Percentiles rank a stretch among this genome's conserved stretches.
phyloP scores from a whole-genome alignment of 2,797 vertebrate genomes.

The Xenopus petersii region DNA sequence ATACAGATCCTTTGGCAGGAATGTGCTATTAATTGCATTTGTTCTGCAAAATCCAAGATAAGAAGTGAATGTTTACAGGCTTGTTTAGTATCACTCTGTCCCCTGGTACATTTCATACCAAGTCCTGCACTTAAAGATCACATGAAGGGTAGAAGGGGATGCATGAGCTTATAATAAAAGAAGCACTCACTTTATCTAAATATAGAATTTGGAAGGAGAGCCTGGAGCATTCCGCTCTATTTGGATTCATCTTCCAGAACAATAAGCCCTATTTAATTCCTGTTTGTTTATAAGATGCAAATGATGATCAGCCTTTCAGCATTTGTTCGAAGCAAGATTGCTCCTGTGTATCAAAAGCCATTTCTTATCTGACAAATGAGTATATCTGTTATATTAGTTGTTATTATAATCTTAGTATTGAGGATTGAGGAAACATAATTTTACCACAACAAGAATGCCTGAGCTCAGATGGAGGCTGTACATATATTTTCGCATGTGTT shows the following conservation, averaged over 20 bases:
- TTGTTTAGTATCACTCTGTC: neutral
- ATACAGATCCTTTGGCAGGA: neutral
- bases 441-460: no score
- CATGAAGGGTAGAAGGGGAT: neutral
- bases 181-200: slow-evolving; percentile 33
- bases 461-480: no score
- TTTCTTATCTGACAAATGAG: no score
- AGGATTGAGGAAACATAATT: no score
- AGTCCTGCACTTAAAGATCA: slow-evolving; percentile 9
- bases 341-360: no score
- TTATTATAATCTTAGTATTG: no score
- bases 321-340: no score
- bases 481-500: no score
- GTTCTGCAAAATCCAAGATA: slow-evolving; percentile 2
- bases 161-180: slow-evolving; percentile 3
- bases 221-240: slow-evolving; percentile 32
- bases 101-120: slow-evolving; percentile 1
- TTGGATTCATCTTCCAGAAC: slow-evolving; percentile 25
- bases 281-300: no score
- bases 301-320: no score
- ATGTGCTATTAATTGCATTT: neutral
- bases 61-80: slow-evolving; percentile 3
- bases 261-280: no score
- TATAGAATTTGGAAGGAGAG: slow-evolving; percentile 40
- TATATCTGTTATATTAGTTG: no score